Base-by-base conservation (phyloP, 2,888 invertebrate species). In the Euzetes globulus region DNA sequence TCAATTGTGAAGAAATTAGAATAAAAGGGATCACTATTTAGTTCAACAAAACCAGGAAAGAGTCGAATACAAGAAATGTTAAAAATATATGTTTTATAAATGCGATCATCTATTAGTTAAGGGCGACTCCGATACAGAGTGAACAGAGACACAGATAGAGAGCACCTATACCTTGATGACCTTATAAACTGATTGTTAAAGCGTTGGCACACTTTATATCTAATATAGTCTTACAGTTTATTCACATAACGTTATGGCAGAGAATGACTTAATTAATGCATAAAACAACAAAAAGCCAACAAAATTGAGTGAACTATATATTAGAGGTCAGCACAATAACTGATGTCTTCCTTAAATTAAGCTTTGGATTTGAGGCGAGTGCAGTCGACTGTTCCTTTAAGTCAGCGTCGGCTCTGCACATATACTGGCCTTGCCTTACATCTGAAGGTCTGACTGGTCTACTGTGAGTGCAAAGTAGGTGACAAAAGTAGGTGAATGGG, bases 401-500 rank as follows among this genome's bases (percentile, higher is more conserved):
- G 15, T 29, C 33, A n/a, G 37, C 37, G 63, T 65, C 63, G 58
- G 33, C 19, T 52, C 5, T 52, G 19, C 22, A 19, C 19, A 19
- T 19, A n/a, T 3, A 19, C 27, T 27, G 70, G 41, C 70, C 70
- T 70, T 70, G 70, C 70, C 70, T 37, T 70, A 70, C 63, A 65
- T 65, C 33, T 70, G 70, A 70, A 70, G 70, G 70, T 47, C 19
- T 13, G 13, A 19, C 1, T 70, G 41, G 70, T 70, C 70, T 70
- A 70, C 70, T 47, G 70, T 45, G 41, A 41, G 70, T 47, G 72
- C 71, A 72, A 72, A 72, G 37, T 72, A 58, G 72, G 72, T 72
- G 72, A 72, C 72, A 58, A 72, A 72, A 72, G 72, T 72, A 72
- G 72, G 72, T 50, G 37, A 50, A 29, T 50, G 58, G 72, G 72